These are phyloP conservation scores for Enteromius unitaeniatus DNA, from an alignment of 2,797 vertebrate species.

Conservation along the genomic window DNA sequence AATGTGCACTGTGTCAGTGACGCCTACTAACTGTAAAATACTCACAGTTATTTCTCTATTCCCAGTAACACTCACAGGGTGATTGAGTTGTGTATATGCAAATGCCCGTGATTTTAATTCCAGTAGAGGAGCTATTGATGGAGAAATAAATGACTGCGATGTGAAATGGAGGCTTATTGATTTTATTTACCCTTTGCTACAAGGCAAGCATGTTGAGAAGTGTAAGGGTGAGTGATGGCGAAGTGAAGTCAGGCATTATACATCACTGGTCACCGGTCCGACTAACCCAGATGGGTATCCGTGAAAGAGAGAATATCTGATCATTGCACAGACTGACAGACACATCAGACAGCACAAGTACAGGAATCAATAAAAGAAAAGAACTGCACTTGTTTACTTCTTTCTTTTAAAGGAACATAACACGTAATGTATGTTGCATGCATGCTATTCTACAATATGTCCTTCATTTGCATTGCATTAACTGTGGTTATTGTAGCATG, in stretches of 20 bases:
- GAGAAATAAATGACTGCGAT: conserved; percentile 62
- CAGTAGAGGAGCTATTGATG: conserved; percentile 60
- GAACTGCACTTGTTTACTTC: not conserved
- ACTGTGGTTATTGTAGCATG: not conserved
- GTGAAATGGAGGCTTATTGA: conserved; percentile 64
- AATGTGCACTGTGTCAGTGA: too few relatives aligned
- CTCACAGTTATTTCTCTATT: not conserved
- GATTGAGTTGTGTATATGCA: conserved; percentile 55
- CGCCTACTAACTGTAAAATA: not conserved
- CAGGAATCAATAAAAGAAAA: not conserved
- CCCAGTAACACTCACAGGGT: conserved; percentile 17
- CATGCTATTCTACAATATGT: not conserved
- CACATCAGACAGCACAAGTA: not conserved
- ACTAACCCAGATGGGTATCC: conserved; percentile 25
- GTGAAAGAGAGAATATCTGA: conserved; percentile 18
- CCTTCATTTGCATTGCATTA: conserved; percentile 19
- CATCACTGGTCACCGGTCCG: conserved; percentile 49
- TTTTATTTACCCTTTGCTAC: conserved; percentile 59
- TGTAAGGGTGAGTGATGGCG: conserved; percentile 65
- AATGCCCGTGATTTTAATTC: conserved; percentile 55
- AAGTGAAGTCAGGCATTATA: conserved; percentile 52
- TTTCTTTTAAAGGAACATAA: conserved; percentile 6
- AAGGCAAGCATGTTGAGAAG: conserved; percentile 56
- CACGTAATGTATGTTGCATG: too few relatives aligned
- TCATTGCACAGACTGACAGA: not conserved